Evolutionary conservation across 2,888 invertebrate genomes (phyloP).

Genomic region (Physocephala rufipes): DNA sequence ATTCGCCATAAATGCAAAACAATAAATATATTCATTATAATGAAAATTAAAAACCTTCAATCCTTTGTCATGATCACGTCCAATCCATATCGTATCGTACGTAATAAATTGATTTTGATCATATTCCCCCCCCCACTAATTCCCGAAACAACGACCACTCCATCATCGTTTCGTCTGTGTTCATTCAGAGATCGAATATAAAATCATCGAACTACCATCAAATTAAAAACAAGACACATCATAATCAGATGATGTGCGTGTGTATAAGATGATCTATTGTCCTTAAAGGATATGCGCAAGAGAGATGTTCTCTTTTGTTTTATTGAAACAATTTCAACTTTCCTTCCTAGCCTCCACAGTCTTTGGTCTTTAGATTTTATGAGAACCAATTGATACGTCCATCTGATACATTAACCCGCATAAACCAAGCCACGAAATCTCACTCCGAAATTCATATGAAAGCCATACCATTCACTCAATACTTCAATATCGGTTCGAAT

Average conservation of each 20-base stretch:
- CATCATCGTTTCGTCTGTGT: slow-evolving; percentile 29
- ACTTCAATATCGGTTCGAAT: too few relatives aligned
- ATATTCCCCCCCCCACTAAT: slow-evolving; percentile 12
- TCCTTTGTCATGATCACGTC: slow-evolving; percentile 50
- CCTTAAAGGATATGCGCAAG: slow-evolving; percentile 11
- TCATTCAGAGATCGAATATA: too few relatives aligned
- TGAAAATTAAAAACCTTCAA: not conserved
- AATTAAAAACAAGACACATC: too few relatives aligned
- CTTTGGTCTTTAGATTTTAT: slow-evolving; percentile 11
- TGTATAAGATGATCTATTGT: not conserved
- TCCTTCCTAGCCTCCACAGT: too few relatives aligned
- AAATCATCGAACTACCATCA: too few relatives aligned
- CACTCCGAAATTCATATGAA: too few relatives aligned
- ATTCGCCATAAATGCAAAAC: not conserved
- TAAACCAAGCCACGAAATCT: not conserved
- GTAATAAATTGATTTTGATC: slow-evolving; percentile 47
- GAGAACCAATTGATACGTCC: slow-evolving; percentile 2
- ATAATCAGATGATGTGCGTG: too few relatives aligned
- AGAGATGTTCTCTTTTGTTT: not conserved
- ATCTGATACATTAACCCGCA: slow-evolving; percentile 23
- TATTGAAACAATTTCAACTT: not conserved
- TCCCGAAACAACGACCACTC: slow-evolving; percentile 22
- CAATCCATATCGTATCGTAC: slow-evolving; percentile 42
- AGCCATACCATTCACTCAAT: too few relatives aligned
- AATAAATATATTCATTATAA: too few relatives aligned